A percentile compares a stretch with the other conserved stretches of the same genome.
Evolutionary conservation across 2,797 vertebrate genomes (phyloP).

Genomic region (Petrocephalus schoutedeni): DNA sequence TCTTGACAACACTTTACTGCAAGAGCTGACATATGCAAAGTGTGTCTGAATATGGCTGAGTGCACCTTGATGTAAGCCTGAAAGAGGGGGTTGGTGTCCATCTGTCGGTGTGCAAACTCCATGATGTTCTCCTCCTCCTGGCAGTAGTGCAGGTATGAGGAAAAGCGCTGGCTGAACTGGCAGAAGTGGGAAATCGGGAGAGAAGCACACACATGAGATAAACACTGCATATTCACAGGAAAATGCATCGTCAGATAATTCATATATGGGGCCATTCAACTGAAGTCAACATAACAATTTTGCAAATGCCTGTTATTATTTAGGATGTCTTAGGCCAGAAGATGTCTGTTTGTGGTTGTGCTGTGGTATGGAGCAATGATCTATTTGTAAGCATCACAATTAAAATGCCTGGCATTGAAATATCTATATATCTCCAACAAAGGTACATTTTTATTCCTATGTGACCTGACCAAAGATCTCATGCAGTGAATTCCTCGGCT

Average conservation of each 20-base stretch:
- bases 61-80: conserved; percentile 60
- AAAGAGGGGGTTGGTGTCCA: conserved; percentile 67
- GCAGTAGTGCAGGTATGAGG: conserved; percentile 67
- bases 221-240: neutral
- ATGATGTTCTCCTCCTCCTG: conserved; percentile 64
- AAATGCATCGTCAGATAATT: neutral
- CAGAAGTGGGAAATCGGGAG: neutral
- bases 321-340: too few relatives aligned
- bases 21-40: neutral
- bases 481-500: too few relatives aligned
- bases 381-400: too few relatives aligned
- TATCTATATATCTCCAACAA: too few relatives aligned
- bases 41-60: neutral
- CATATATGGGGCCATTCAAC: too few relatives aligned
- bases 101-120: conserved; percentile 62
- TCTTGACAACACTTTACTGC: neutral
- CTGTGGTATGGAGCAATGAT: too few relatives aligned
- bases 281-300: too few relatives aligned
- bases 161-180: conserved; percentile 69
- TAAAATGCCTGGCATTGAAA: too few relatives aligned
- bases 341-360: too few relatives aligned
- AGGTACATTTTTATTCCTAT: too few relatives aligned
- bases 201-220: neutral
- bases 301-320: too few relatives aligned
- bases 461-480: too few relatives aligned